Evolutionary conservation across 1,140 invertebrate genomes (phyloP), one percentile per base, ranked within the genome.

Genomic region (Ips typographus): DNA sequence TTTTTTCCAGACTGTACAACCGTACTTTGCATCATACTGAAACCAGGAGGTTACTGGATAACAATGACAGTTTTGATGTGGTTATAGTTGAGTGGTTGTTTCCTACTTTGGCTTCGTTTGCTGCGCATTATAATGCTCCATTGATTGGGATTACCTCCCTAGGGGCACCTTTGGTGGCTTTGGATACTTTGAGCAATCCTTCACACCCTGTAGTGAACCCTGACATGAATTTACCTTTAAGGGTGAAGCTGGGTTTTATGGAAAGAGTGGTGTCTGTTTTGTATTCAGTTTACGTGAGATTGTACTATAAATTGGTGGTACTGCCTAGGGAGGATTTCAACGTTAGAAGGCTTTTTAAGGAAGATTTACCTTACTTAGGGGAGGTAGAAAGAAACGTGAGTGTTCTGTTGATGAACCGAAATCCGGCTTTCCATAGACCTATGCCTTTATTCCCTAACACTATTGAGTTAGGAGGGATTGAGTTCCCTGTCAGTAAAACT

Each of bases 161-260:
- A 40, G 72, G 70, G 7, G 70, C 69, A 5, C 65, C 67, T 1
- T 6, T 74, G 4, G 47, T 62, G 6, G 52, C 73, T 2, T 40
- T 72, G 22, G 74, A 73, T 62, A 65, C 61, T 39, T 51, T 76
- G 22, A 75, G 75, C 37, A 75, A 79, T 68, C 79, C 81, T 2
- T 70, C 75, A 2, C 81, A 84, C 66, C 80, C 82, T 0, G 69
- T 83, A n/a, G 70, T 83, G 39, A 80, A 83, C 70, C 83, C 84
- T 0, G 74, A 77, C 38, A 22, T 79, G 0, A 57, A 81, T 8
- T 55, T 77, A 4, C 73, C 77, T 2, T 80, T 78, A 59, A 44
- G 8, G n/a, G 71, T 78, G 22, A 42, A 78, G 44, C 76, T 82
- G 75, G 79, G 71, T 8, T 79, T 83, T 40, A 63, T 62, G 40